Evolutionary conservation across 2,888 invertebrate species (phyloP).

Genomic region (Eurytoma adleriae): DNA sequence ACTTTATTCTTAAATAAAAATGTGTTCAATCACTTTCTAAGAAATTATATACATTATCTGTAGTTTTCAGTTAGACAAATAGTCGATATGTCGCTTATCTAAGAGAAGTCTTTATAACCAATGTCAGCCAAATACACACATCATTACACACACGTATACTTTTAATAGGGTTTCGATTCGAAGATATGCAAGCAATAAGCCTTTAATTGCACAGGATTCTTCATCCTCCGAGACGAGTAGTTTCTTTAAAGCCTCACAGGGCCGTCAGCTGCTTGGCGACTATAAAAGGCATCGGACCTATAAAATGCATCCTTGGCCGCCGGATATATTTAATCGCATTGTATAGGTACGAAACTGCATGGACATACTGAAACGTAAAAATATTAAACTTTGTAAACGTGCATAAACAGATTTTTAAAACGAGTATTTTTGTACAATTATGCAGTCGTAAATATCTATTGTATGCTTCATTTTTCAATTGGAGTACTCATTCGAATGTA

Average conservation of each 20-base stretch:
- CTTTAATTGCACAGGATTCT: conserved; percentile 76
- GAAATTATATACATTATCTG: neutral
- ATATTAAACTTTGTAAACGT: conserved; percentile 5
- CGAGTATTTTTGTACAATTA: neutral
- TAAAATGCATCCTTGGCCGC: conserved; percentile 76
- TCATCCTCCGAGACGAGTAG: conserved; percentile 67
- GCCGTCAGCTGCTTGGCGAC: conserved; percentile 68
- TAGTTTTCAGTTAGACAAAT: conserved; percentile 51
- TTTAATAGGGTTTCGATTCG: conserved; percentile 75
- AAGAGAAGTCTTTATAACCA: conserved; percentile 72
- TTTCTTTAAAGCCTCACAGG: conserved; percentile 68
- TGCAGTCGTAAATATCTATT: neutral
- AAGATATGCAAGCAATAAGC: conserved; percentile 76
- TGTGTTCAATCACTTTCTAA: neutral
- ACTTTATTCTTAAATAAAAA: too few relatives aligned
- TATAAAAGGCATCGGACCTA: conserved; percentile 76
- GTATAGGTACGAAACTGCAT: conserved; percentile 33
- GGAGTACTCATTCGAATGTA: conserved; percentile 32
- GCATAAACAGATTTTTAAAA: neutral
- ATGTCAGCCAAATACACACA: conserved; percentile 70
- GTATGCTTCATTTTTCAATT: conserved; percentile 17
- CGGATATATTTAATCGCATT: conserved; percentile 51
- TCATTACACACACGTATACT: conserved; percentile 16
- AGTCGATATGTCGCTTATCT: conserved; percentile 65
- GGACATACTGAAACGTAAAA: conserved; percentile 1